Evolutionary conservation across 2,797 vertebrate species (phyloP), one percentile per base, ranked within the genome.

Genomic region (Hapalemur alaotrensis): DNA sequence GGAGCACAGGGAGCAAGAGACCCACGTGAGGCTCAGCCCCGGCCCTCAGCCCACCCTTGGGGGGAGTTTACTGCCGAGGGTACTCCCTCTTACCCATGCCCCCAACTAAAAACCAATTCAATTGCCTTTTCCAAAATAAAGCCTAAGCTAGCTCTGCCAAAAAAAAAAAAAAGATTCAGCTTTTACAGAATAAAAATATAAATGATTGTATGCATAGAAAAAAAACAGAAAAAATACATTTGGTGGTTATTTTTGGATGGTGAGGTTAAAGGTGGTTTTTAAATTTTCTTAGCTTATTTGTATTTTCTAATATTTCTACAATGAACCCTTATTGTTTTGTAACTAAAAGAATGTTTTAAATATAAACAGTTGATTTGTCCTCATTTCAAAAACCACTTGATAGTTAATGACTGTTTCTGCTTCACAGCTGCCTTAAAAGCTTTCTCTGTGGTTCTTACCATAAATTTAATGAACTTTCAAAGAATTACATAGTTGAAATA

Each of bases 221-320:
- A 87, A n/a, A 87, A 17, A 4, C 67, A 79, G 35, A 54, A 78
- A 11, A 15, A 63, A 43, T 50, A 75, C 20, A 7, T 69, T 11
- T 35, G 59, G n/a, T 70, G 50, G 28, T 80, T 88, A 78, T 70
- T 69, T 95, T 50, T 75, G n/a, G 50, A 59, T n/a, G 69, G 25
- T 89, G 52, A 59, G 15, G 41, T 57, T 86, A 59, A 73, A 83
- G 28, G 14, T 75, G 57, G 80, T 46, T 87, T 92, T 63, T 48
- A 48, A 15, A 13, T 35, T 63, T 73, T 63, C 23, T 83, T 91
- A 70, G 54, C n/a, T 83, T 72, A 78, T 76, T 94, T 95, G 50
- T 20, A 75, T 91, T 86, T 96, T 67, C 46, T 70, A 70, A 96
- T 92, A 90, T 94, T 80, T 95, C 63, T 90, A 4, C 67, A 48